Evolutionary conservation across 1,140 invertebrate species (phyloP), one percentile per base, ranked within the genome.

Genomic region (Cyclina sinensis): DNA sequence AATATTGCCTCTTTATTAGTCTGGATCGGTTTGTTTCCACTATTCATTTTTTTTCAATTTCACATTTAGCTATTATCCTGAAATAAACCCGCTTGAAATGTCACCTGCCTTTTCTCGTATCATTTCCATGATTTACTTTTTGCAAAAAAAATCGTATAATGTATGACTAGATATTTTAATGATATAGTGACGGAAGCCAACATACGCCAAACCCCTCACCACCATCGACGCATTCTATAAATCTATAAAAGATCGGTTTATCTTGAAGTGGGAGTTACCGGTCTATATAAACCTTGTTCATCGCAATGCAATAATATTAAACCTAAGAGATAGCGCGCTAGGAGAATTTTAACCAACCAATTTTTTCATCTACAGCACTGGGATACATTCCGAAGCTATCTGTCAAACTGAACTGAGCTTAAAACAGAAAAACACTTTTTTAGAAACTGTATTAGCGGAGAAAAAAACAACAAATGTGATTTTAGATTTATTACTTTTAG

Each of bases 321-420:
- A 70, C 32, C 65, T 5, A 37, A 70, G 11, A 70, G 32, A 35
- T n/a, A 37, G 65, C 65, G 32, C 65, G 59, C 59, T 3, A 16
- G 65, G 65, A 70, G 65, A 70, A 70, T 70, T 70, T 70, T 37
- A 70, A 70, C 32, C 65, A 70, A 70, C 65, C 65, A 37, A 21
- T 70, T 70, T 39, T 4, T 37, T 39, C 65, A 37, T 11, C 7
- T 11, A 70, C 35, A 37, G 5, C 30, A 70, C 18, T 70, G 18
- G 65, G 65, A 39, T 18, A 65, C 7, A 18, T 70, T 37, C 4
- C 12, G 32, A 37, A 70, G 65, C 65, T 70, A 37, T 35, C 35
- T 37, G 32, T 70, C 65, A 70, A 70, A 70, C 65, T 37, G 37
- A 70, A 37, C 32, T 43, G 30, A 7, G 35, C 32, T 65, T 3